phyloP scores from a whole-genome alignment of 2,797 vertebrate species.

The Myripristis jacobus region DNA sequence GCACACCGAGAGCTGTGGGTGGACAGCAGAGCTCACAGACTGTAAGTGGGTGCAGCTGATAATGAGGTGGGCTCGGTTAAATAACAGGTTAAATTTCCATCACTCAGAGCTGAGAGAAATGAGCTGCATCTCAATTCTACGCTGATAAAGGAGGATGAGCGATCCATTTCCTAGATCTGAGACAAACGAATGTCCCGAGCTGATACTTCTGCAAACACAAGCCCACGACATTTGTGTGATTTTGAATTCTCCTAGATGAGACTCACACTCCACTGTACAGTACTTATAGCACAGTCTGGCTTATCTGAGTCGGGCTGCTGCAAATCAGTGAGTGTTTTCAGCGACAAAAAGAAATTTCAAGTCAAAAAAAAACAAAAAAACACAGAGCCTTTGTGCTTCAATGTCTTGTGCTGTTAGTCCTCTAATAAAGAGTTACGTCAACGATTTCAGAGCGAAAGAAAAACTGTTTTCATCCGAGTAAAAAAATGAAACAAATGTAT shows the following conservation, averaged over 20 bases:
- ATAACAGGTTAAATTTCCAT: slow-evolving; percentile 55
- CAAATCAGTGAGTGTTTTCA: no score
- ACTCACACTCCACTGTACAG: no score
- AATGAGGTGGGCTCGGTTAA: slow-evolving; percentile 57
- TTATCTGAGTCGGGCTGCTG: no score
- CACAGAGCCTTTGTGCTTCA: neutral
- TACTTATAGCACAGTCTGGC: no score
- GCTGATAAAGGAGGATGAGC: neutral
- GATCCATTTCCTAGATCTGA: neutral
- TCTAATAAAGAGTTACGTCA: slow-evolving; percentile 9
- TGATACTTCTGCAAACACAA: neutral
- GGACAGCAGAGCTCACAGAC: slow-evolving; percentile 47
- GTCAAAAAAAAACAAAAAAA: neutral
- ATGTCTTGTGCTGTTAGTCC: neutral
- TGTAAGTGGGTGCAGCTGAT: slow-evolving; percentile 53
- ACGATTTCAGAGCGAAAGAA: slow-evolving; percentile 7
- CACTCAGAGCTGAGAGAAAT: slow-evolving; percentile 25
- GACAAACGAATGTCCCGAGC: neutral
- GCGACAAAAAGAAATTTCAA: neutral
- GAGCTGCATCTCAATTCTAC: slow-evolving; percentile 24
- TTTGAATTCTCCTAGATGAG: neutral
- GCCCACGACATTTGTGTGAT: neutral
- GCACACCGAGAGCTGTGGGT: slow-evolving; percentile 44
- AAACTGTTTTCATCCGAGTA: neutral
- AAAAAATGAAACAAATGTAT: slow-evolving; percentile 1